A percentile compares a stretch with the other conserved stretches of the same genome.
Conservation (phyloP, 2,888 invertebrate genomes). For the Parnassius mnemosyne region DNA sequence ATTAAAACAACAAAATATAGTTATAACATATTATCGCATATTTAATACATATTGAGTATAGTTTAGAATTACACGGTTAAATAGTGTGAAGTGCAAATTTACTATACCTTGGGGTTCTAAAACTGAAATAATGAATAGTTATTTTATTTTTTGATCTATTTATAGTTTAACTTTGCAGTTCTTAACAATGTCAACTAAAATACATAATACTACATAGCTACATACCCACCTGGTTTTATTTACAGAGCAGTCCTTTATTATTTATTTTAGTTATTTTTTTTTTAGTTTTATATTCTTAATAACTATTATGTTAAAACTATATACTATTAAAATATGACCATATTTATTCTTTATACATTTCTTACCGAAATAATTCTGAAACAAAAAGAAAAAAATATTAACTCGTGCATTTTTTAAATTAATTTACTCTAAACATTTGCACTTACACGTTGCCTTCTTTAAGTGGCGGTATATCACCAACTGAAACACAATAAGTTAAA, state of each 20-base stretch:
- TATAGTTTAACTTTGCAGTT: no score
- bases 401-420: not conserved
- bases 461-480: slow-evolving; percentile 33
- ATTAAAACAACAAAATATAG: slow-evolving; percentile 1
- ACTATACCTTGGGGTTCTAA: slow-evolving; percentile 23
- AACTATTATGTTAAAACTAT: slow-evolving; percentile 5
- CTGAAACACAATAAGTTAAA: slow-evolving; percentile 30
- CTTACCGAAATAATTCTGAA: slow-evolving; percentile 34
- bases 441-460: slow-evolving; percentile 27
- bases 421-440: not conserved
- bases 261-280: slow-evolving; percentile 1
- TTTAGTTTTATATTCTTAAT: slow-evolving; percentile 1
- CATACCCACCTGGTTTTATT: slow-evolving; percentile 16
- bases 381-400: slow-evolving; percentile 15
- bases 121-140: slow-evolving; percentile 15
- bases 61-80: no score
- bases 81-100: not conserved
- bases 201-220: slow-evolving; percentile 2
- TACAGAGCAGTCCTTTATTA: slow-evolving; percentile 4
- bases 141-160: no score
- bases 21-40: no score
- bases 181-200: not conserved
- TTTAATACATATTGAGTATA: no score
- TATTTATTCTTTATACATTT: slow-evolving; percentile 14
- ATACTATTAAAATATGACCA: slow-evolving; percentile 7